Evolutionary conservation across 2,113 vertebrate species (phyloP).

Genomic region (Diadophis punctatus): DNA sequence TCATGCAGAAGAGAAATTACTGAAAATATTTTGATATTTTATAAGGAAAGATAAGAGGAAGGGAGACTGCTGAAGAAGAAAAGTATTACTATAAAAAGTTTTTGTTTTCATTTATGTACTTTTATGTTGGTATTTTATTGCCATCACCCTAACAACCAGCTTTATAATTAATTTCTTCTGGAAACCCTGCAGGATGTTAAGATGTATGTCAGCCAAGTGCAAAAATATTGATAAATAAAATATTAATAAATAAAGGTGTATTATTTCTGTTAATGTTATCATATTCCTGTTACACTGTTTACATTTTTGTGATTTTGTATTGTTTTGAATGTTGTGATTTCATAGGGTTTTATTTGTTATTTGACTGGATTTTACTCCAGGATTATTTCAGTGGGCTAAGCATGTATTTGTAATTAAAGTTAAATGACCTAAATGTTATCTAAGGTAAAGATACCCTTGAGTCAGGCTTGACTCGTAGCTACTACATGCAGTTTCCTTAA

Average conservation of each 20-base stretch:
- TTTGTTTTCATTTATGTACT: background rate
- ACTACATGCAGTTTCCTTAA: background rate
- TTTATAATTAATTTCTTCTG: background rate
- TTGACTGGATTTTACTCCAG: background rate
- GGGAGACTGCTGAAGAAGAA: background rate
- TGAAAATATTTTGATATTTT: background rate
- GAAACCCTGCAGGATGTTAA: background rate
- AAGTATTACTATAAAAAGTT: background rate
- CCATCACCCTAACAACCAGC: background rate
- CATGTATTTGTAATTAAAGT: background rate
- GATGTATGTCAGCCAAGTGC: background rate
- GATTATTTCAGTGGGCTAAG: background rate
- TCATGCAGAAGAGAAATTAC: background rate
- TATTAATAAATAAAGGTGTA: background rate
- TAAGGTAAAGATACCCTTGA: background rate
- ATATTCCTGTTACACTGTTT: background rate
- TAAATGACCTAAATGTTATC: background rate
- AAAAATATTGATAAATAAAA: background rate
- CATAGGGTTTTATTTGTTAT: background rate
- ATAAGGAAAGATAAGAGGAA: background rate
- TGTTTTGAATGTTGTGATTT: background rate
- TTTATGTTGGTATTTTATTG: background rate
- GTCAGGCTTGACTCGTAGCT: background rate
- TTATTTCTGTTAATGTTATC: background rate
- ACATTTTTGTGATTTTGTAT: background rate